These are phyloP conservation scores for Agrilus mali DNA, from an alignment of 2,888 invertebrate species.

Conservation along the genomic window DNA sequence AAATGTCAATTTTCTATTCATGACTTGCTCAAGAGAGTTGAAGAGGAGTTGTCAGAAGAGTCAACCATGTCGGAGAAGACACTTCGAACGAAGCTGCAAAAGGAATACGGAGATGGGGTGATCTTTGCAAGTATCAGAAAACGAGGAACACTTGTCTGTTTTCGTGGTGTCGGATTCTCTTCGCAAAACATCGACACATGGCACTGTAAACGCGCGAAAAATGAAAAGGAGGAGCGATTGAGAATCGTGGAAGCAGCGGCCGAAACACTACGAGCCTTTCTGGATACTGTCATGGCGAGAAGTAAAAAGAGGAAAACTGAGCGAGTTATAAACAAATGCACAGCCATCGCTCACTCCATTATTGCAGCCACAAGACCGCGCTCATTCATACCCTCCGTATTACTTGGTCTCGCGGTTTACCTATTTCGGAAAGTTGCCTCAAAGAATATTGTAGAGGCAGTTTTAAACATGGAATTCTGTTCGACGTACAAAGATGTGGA, in stretches of 20 bases:
- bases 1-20: too few relatives aligned
- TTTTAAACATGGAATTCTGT: too few relatives aligned
- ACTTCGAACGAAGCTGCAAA: neutral
- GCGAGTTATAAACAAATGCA: neutral
- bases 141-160: conserved; percentile 5
- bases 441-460: too few relatives aligned
- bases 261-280: neutral
- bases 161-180: conserved; percentile 1
- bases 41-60: too few relatives aligned
- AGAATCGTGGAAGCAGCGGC: conserved; percentile 6
- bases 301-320: neutral
- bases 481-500: too few relatives aligned
- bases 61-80: neutral
- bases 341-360: neutral
- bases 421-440: too few relatives aligned
- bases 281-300: neutral
- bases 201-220: neutral
- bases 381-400: neutral
- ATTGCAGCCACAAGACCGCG: neutral
- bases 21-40: neutral
- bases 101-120: conserved; percentile 3
- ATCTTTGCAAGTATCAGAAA: conserved; percentile 5
- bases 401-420: too few relatives aligned
- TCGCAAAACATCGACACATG: conserved; percentile 2
- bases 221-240: conserved; percentile 2